phyloP scores from a whole-genome alignment of 2,797 vertebrate genomes.

The Malacoctenus gilli region DNA sequence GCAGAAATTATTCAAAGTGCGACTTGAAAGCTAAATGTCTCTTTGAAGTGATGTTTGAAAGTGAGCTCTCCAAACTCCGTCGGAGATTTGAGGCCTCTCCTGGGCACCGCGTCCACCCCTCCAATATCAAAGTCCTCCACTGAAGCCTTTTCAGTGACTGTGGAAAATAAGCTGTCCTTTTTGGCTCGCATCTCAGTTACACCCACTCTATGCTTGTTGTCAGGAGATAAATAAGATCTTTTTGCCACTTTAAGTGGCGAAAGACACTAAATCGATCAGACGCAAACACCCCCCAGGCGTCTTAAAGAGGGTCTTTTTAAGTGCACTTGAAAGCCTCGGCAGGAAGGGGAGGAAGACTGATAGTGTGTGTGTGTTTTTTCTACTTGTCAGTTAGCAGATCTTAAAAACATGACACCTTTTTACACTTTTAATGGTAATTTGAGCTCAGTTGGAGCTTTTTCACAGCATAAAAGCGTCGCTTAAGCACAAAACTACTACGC shows the following conservation, averaged over 20 bases:
- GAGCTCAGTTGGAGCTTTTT: slow-evolving; percentile 22
- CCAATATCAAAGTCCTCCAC: slow-evolving; percentile 56
- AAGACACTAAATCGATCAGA: slow-evolving; percentile 60
- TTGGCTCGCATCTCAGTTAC: slow-evolving; percentile 37
- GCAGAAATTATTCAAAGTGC: slow-evolving; percentile 53
- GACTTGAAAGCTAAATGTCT: slow-evolving; percentile 64
- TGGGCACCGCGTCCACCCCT: slow-evolving; percentile 41
- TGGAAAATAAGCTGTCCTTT: slow-evolving; percentile 35
- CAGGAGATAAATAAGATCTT: slow-evolving; percentile 49
- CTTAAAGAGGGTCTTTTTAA: slow-evolving; percentile 56
- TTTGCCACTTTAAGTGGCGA: slow-evolving; percentile 48
- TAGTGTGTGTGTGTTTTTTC: slow-evolving; percentile 4
- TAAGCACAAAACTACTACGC: slow-evolving; percentile 11
- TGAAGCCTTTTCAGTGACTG: slow-evolving; percentile 31
- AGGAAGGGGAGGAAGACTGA: slow-evolving; percentile 29
- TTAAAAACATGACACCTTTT: slow-evolving; percentile 33
- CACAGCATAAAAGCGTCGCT: slow-evolving; percentile 22
- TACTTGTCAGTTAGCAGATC: slow-evolving; percentile 25
- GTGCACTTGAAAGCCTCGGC: slow-evolving; percentile 54
- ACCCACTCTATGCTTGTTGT: slow-evolving; percentile 56
- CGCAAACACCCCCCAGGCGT: slow-evolving; percentile 24
- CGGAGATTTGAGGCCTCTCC: slow-evolving; percentile 56
- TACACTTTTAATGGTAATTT: slow-evolving; percentile 19
- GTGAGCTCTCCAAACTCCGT: slow-evolving; percentile 60
- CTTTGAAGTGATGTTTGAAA: slow-evolving; percentile 68